phyloP scores from a whole-genome alignment of 1,140 invertebrate genomes.

The Oryzaephilus surinamensis region DNA sequence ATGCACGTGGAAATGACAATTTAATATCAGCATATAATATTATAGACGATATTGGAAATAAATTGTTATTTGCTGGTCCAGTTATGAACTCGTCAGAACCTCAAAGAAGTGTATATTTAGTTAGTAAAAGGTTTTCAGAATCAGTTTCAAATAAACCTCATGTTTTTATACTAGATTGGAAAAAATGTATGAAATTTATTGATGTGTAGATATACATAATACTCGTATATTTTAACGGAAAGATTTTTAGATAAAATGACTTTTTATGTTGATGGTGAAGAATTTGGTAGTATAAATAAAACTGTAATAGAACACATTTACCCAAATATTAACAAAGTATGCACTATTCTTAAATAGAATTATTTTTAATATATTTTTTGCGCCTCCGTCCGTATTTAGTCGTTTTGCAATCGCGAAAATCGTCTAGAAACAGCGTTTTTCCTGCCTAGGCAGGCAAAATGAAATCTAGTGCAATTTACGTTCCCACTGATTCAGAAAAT shows the following conservation, averaged over 20 bases:
- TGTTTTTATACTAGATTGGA: slow-evolving; percentile 20
- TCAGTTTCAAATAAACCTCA: slow-evolving; percentile 19
- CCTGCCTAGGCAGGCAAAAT: too few species aligned
- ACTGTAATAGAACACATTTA: neutral
- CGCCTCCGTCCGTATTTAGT: too few species aligned
- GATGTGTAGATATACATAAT: neutral
- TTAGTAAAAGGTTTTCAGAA: neutral
- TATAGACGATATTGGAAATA: slow-evolving; percentile 21
- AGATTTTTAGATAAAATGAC: slow-evolving; percentile 10
- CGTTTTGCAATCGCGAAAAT: too few species aligned
- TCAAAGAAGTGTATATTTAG: slow-evolving; percentile 16
- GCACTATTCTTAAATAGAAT: neutral
- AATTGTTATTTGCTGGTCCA: slow-evolving; percentile 21
- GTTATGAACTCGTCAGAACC: slow-evolving; percentile 13
- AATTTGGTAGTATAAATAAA: slow-evolving; percentile 11
- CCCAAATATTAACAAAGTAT: neutral
- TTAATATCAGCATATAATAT: slow-evolving; percentile 11
- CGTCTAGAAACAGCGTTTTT: too few species aligned
- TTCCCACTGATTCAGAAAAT: too few species aligned
- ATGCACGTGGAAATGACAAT: slow-evolving; percentile 23
- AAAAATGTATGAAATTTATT: slow-evolving; percentile 13
- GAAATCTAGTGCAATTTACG: too few species aligned
- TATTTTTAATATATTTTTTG: neutral
- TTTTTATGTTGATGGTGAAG: slow-evolving; percentile 7
- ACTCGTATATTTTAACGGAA: neutral